Conservation (phyloP, 2,113 vertebrate genomes). For the Gavialis gangeticus region DNA sequence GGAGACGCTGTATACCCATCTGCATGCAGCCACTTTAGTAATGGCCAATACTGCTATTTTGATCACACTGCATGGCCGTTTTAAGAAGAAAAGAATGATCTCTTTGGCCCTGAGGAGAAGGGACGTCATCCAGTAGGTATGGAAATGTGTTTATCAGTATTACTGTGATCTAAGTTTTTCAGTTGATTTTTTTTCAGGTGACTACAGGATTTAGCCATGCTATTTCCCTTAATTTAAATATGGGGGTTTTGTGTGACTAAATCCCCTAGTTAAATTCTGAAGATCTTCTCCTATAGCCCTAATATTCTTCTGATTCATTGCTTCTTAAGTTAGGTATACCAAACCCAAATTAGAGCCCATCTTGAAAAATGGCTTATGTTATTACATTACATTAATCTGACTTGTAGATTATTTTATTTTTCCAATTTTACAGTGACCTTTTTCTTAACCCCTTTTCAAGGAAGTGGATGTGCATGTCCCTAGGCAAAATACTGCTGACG, state of each 20-base stretch:
- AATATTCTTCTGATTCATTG: background rate
- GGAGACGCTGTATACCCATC: background rate
- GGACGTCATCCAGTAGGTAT: background rate
- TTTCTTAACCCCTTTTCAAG: background rate
- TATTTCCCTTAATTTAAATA: background rate
- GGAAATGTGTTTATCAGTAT: background rate
- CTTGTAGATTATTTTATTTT: background rate
- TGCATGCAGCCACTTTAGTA: background rate
- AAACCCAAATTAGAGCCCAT: background rate
- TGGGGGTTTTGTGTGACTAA: background rate
- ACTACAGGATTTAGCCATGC: background rate
- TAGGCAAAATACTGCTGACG: background rate
- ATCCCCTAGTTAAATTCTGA: background rate
- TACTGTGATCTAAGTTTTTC: background rate
- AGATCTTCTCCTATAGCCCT: background rate
- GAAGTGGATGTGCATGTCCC: background rate
- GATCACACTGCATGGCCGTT: background rate
- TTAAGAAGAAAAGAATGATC: background rate
- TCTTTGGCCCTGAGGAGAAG: background rate
- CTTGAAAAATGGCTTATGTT: fast-evolving
- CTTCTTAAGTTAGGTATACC: background rate
- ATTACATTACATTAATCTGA: background rate
- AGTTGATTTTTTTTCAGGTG: background rate
- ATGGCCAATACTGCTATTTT: background rate
- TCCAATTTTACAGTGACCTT: background rate